These are phyloP conservation scores for Salarias fasciatus DNA, from an alignment of 2,797 vertebrate genomes.

Conservation along the genomic window DNA sequence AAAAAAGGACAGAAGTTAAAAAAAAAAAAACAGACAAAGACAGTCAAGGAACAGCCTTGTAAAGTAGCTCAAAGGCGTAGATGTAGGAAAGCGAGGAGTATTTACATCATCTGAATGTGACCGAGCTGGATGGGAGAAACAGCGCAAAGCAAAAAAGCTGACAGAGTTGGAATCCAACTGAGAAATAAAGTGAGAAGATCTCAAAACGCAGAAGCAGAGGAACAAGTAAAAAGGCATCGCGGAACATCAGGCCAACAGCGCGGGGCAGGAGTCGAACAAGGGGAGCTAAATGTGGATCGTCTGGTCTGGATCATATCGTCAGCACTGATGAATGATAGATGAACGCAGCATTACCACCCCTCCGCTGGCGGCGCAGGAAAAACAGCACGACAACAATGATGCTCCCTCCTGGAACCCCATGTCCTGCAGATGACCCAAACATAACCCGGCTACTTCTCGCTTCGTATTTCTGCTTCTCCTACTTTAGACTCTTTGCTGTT, in stretches of 20 bases:
- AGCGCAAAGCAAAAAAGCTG: not conserved
- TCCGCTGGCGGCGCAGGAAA: slow-evolving; percentile 35
- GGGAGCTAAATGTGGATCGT: slow-evolving; percentile 59
- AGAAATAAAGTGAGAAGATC: slow-evolving; percentile 11
- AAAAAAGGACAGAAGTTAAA: slow-evolving; percentile 1
- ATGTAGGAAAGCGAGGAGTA: not conserved
- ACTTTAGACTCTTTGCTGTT: slow-evolving; percentile 13
- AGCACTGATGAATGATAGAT: slow-evolving; percentile 68
- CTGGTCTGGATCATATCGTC: slow-evolving; percentile 67
- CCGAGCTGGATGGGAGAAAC: slow-evolving; percentile 7
- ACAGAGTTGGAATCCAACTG: not conserved
- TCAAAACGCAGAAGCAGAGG: not conserved
- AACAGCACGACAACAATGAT: slow-evolving; percentile 41
- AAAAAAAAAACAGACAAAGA: slow-evolving; percentile 28
- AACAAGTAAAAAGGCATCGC: slow-evolving; percentile 4
- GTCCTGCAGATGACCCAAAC: slow-evolving; percentile 56
- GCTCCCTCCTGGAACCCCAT: slow-evolving; percentile 19
- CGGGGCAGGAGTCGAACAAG: not conserved
- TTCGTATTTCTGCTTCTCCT: slow-evolving; percentile 17
- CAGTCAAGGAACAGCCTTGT: slow-evolving; percentile 29
- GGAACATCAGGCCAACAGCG: not conserved
- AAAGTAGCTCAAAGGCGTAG: slow-evolving; percentile 35
- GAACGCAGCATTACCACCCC: slow-evolving; percentile 24
- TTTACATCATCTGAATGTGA: slow-evolving; percentile 20
- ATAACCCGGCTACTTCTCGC: slow-evolving; percentile 28